Base-by-base conservation (phyloP, 2,113 vertebrate species). In the Eulemur macaco region DNA sequence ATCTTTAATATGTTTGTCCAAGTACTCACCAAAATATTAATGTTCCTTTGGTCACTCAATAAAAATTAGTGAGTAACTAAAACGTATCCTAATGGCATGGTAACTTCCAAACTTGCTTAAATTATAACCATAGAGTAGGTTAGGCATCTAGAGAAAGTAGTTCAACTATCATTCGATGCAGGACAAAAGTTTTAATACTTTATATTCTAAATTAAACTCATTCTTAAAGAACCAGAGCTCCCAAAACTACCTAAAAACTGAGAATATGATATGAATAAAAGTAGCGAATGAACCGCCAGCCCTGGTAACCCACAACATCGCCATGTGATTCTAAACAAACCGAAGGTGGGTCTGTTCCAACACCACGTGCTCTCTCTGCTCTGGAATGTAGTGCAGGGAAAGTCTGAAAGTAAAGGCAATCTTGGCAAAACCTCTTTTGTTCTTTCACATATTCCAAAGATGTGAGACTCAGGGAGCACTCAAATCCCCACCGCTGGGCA, bases 11-110 rank as follows among this genome's bases (percentile, higher is more conserved):
- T 86, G n/a, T 83, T 77, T 97, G 69, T 47, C 77, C 63, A 96
- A 95, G 56, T 96, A 74, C 81, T 97, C 91, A 94, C 8, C 66
- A 96, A 97, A 85, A 89, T 89, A 68, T 64, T 86, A 93, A 3
- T 92, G 20, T 60, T 74, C 76, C 20, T 89, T 96, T 78, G 37
- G 84, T 31, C 82, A 89, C 18, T 82, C 77, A 95, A 45, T 87
- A 95, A 96, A 97, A 69, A 66, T 91, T 73, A n/a, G 64, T 88
- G 77, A 82, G 31, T 77, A 92, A 84, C n/a, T 78, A 94, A 91
- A 73, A 47, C 60, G 20, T 39, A 42, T 54, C n/a, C 37, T 34
- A 5, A 6, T 66, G 60, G 87, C 63, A 90, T 13, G 23, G 93
- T 31, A 86, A 54, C 21, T 82, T 91, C 69, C 88, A 96, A 52